phyloP scores from a whole-genome alignment of 2,113 vertebrate genomes.

The Crotophaga sulcirostris region DNA sequence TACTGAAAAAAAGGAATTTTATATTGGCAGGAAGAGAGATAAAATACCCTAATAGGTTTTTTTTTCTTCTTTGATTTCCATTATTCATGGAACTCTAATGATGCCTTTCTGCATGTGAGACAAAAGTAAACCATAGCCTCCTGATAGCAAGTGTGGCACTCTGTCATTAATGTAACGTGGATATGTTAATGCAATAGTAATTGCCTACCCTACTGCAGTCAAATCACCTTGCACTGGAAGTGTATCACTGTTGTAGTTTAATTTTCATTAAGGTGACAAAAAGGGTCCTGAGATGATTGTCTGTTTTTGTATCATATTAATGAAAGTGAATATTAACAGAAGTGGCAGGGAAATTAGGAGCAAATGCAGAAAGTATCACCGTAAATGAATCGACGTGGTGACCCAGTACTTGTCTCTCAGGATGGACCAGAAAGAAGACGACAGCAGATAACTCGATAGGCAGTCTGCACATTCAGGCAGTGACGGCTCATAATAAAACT shows the following conservation, averaged over 20 bases:
- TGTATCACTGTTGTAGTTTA: neutral
- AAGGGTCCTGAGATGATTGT: neutral
- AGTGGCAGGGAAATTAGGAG: neutral
- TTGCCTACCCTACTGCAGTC: neutral
- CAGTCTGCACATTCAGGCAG: neutral
- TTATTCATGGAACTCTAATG: conserved; percentile 50
- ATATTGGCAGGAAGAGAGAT: conserved; percentile 4
- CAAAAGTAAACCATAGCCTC: conserved; percentile 21
- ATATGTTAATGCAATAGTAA: conserved; percentile 29
- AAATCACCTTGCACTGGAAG: conserved; percentile 9
- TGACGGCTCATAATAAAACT: neutral
- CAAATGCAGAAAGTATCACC: neutral
- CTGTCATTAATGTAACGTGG: neutral
- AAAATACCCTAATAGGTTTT: neutral
- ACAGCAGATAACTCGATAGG: neutral
- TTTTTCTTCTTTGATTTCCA: conserved; percentile 25
- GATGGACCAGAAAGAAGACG: neutral
- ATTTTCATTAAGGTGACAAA: conserved; percentile 2
- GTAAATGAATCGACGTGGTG: neutral
- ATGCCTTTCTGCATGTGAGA: neutral
- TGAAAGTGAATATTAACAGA: neutral
- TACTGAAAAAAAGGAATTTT: neutral
- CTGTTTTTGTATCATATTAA: neutral
- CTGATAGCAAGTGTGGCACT: neutral
- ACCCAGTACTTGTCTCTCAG: neutral